Evolutionary conservation across 2,797 vertebrate genomes (phyloP).

Genomic region (Calcarius lapponicus): DNA sequence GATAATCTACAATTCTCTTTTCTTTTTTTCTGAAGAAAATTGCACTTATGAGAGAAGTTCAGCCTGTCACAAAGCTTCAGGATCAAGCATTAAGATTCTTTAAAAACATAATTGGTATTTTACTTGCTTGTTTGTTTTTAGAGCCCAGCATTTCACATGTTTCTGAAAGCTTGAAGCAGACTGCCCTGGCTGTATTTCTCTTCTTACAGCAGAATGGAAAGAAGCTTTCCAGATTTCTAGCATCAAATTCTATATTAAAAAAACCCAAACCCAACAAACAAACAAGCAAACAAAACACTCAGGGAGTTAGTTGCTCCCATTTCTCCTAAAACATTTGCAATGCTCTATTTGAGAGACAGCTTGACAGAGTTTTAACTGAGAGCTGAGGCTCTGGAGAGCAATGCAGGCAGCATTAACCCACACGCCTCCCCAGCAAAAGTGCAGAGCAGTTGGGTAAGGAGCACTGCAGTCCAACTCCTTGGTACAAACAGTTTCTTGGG

Average conservation of each 20-base stretch:
- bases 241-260: not conserved
- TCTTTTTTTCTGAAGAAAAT: not conserved
- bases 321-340: not conserved
- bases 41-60: not conserved
- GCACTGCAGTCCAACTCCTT: fast-evolving
- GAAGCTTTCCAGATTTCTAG: not conserved
- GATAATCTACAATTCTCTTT: not conserved
- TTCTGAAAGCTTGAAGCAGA: not conserved
- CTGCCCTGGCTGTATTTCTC: not conserved
- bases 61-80: not conserved
- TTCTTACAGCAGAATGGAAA: not conserved
- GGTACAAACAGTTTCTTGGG: not conserved
- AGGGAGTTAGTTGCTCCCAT: not conserved
- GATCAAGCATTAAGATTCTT: not conserved
- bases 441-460: not conserved
- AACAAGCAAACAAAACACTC: not conserved
- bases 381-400: not conserved
- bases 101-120: not conserved
- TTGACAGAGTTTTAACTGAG: not conserved
- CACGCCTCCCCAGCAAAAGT: not conserved
- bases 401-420: not conserved
- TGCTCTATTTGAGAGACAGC: not conserved
- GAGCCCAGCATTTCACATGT: not conserved
- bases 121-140: not conserved
- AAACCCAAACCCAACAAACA: not conserved